Base-by-base conservation (phyloP, 2,797 vertebrate species). In the Dicrostonyx torquatus region DNA sequence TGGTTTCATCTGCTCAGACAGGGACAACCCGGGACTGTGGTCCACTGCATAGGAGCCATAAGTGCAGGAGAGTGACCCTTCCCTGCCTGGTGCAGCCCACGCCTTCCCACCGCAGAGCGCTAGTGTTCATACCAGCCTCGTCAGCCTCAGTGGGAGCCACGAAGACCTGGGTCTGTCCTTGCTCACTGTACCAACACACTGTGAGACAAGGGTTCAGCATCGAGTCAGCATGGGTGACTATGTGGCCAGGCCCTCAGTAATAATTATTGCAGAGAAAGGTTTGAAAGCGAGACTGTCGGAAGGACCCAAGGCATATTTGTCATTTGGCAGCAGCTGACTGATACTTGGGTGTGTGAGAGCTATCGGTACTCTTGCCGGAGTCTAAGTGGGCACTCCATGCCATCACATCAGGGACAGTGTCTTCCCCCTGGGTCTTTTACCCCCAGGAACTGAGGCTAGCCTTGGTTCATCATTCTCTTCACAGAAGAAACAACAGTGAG, bases 241-340 rank as follows among this genome's bases (percentile, higher is more conserved):
- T 3, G 2, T 14, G 9, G 58, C 17, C 37, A 58, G 64, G 14
- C 66, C n/a, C 10, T 5, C 10, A 11, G n/a, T 8, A 13, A 2
- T 1, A 11, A 78, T 14, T 3, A 26, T 5, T 17, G 37, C 66
- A 64, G 53, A n/a, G 34, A 78, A 55, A 9, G 26, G 29, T 9
- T 60, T 5, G 5, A 89, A 50, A 80, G 37, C 14, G 72, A 45
- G 13, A 20, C 0, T 60, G 50, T 22, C 1, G 5, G 83, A 82
- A 50, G 55, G 26, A 31, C 58, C 60, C 13, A 15, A 0, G 7
- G 29, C 31, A 1, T 0, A 20, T 53, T 62, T 29, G 2, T 11
- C 50, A 3, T 22, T 15, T 22, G 0, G 0, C 14, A 12, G 82
- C n/a, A 1, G 72, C 20, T 20, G 87, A 87, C 84, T 50, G 85